These are phyloP conservation scores for Blastobasis lacticolella DNA, from an alignment of 2,888 invertebrate species.

Conservation along the genomic window DNA sequence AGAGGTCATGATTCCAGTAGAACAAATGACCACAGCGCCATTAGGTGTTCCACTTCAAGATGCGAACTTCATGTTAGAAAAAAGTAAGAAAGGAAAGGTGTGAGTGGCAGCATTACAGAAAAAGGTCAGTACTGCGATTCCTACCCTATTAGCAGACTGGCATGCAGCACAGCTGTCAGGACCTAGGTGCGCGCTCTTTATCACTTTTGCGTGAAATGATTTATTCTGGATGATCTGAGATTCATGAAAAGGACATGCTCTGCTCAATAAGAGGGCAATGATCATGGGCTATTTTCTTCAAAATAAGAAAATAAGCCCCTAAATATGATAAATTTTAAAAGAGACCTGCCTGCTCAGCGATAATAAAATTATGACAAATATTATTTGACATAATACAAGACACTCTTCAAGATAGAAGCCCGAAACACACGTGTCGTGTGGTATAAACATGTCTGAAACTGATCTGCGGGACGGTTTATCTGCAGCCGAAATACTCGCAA, in stretches of 20 bases:
- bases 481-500: too few relatives aligned
- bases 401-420: slow-evolving; percentile 37
- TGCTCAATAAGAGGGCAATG: too few relatives aligned
- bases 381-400: neutral
- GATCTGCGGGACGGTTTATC: too few relatives aligned
- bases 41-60: slow-evolving; percentile 92
- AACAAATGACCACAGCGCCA: slow-evolving; percentile 91
- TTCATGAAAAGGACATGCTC: too few relatives aligned
- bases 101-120: too few relatives aligned
- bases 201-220: slow-evolving; percentile 86
- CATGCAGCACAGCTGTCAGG: too few relatives aligned
- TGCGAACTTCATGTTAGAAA: slow-evolving; percentile 95
- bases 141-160: too few relatives aligned
- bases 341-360: too few relatives aligned
- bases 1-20: slow-evolving; percentile 88
- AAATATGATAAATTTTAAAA: slow-evolving; percentile 76
- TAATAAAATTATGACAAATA: neutral
- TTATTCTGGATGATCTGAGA: slow-evolving; percentile 94
- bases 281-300: too few relatives aligned
- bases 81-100: slow-evolving; percentile 96
- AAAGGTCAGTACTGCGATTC: too few relatives aligned
- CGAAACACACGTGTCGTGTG: slow-evolving; percentile 43
- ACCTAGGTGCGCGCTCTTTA: too few relatives aligned
- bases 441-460: too few relatives aligned
- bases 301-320: slow-evolving; percentile 90